Evolutionary conservation across 2,113 vertebrate genomes (phyloP).

Genomic region (Myodes glareolus): DNA sequence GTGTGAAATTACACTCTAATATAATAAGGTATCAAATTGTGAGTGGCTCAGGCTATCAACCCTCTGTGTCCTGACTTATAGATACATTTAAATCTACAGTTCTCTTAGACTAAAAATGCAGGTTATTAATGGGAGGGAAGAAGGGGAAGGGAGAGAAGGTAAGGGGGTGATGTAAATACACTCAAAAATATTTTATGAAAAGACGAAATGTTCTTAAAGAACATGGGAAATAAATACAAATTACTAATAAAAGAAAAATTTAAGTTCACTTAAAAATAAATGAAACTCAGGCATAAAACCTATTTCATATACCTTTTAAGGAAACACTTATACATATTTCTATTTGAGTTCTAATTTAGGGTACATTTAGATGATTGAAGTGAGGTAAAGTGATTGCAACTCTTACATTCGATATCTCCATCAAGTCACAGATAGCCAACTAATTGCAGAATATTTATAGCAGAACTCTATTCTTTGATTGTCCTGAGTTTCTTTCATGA

Average conservation of each 20-base stretch:
- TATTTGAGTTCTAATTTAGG: background rate
- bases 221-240: background rate
- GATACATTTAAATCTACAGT: background rate
- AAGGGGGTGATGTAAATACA: background rate
- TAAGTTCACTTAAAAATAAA: background rate
- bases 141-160: background rate
- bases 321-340: background rate
- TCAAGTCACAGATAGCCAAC: background rate
- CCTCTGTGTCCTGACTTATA: background rate
- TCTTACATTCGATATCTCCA: background rate
- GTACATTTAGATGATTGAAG: background rate
- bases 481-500: conserved; percentile 28
- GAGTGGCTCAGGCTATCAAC: background rate
- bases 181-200: background rate
- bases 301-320: background rate
- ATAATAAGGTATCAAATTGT: background rate
- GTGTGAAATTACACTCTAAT: background rate
- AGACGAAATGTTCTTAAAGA: background rate
- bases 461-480: background rate
- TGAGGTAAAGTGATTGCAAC: background rate
- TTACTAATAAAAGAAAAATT: background rate
- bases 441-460: conserved; percentile 42
- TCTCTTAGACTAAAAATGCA: background rate
- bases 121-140: background rate
- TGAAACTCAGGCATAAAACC: background rate